Conservation (phyloP, 2,797 vertebrate genomes). For the Sciurus vulgaris region DNA sequence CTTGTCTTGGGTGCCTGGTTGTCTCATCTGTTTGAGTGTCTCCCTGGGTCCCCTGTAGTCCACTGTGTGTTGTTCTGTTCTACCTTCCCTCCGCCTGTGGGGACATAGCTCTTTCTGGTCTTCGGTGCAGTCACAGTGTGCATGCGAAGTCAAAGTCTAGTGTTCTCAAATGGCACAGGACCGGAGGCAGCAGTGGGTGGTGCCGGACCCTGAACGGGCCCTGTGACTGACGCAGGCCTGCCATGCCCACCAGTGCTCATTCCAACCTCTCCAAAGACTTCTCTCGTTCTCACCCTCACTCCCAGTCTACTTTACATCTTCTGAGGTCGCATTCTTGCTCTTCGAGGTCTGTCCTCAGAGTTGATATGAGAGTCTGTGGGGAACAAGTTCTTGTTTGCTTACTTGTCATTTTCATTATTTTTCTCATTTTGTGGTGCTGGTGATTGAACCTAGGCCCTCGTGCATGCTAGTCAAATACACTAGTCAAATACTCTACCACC, state of each 20-base stretch:
- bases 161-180: too few species aligned
- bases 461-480: too few species aligned
- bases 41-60: too few species aligned
- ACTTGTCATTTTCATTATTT: not conserved
- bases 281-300: too few species aligned
- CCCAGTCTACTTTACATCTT: not conserved
- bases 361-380: not conserved
- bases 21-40: rapidly evolving
- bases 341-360: not conserved
- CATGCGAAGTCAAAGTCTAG: too few species aligned
- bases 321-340: not conserved
- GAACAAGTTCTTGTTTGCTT: not conserved
- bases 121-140: rapidly evolving
- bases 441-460: too few species aligned
- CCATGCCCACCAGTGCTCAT: too few species aligned
- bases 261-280: rapidly evolving
- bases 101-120: not conserved
- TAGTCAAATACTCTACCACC: too few species aligned
- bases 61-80: rapidly evolving
- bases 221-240: not conserved
- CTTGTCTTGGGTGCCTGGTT: rapidly evolving
- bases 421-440: too few species aligned
- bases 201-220: rapidly evolving
- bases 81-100: not conserved
- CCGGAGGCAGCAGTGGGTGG: too few species aligned